These are phyloP conservation scores for Caenorhabditis sp. DNA, from an alignment of 2,888 invertebrate species.

Conservation along the genomic window DNA sequence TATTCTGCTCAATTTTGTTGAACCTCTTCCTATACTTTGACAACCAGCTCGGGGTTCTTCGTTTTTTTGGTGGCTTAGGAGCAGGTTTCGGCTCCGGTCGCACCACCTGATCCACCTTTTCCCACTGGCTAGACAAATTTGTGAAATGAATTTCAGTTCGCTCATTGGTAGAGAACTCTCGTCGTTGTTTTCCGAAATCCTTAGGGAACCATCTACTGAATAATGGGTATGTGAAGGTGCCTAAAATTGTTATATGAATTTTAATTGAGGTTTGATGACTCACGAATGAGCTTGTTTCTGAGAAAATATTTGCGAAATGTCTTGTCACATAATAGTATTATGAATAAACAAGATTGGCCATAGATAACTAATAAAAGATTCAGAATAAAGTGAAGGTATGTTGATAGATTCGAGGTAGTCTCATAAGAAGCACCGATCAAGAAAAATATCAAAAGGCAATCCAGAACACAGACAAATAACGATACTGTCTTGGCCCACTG, in stretches of 20 bases:
- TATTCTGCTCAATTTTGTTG: too few relatives aligned
- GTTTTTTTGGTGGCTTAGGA: too few relatives aligned
- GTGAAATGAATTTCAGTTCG: neutral
- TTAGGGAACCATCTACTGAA: neutral
- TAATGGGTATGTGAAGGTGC: neutral
- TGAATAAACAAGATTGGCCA: neutral
- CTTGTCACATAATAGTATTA: neutral
- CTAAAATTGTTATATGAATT: neutral
- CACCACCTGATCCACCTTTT: neutral
- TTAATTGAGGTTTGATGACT: neutral
- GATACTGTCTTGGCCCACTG: neutral
- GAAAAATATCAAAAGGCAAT: neutral
- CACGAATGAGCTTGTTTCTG: neutral
- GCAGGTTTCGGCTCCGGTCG: too few relatives aligned
- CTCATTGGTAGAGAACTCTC: neutral
- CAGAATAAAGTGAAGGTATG: neutral
- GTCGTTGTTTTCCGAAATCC: neutral
- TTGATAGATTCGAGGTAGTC: neutral
- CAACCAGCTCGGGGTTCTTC: neutral
- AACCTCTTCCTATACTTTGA: neutral
- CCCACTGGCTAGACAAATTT: neutral
- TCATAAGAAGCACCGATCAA: neutral
- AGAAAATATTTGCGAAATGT: neutral
- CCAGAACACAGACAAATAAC: neutral
- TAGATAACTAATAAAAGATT: neutral